Evolutionary conservation across 2,797 vertebrate genomes (phyloP).

Genomic region (Calcarius lapponicus): DNA sequence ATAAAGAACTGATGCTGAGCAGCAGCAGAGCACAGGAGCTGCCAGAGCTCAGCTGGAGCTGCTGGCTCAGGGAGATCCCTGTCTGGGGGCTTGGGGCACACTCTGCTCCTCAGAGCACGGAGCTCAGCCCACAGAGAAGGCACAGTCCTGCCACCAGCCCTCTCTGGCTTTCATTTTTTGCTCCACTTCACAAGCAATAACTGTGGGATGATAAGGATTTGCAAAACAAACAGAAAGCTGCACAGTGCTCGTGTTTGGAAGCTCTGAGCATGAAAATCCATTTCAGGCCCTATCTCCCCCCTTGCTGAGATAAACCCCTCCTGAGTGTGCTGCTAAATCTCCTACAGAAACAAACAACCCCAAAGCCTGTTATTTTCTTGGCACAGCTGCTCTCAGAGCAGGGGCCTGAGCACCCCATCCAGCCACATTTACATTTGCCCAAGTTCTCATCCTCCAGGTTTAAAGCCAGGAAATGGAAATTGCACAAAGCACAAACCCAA

Average conservation of each 20-base stretch:
- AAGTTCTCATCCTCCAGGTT: neutral
- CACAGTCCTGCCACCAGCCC: neutral
- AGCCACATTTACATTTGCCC: neutral
- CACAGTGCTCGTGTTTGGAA: conserved; percentile 59
- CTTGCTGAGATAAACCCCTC: conserved; percentile 48
- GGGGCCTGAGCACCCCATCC: conserved; percentile 2
- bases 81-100: neutral
- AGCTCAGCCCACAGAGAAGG: neutral
- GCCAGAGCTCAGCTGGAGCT: neutral
- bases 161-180: conserved; percentile 12
- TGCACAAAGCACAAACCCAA: accelerated
- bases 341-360: conserved; percentile 17
- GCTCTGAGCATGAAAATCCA: conserved; percentile 74
- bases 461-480: neutral
- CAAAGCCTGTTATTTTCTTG: conserved; percentile 62
- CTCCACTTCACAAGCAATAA: conserved; percentile 70
- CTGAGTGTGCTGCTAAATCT: conserved; percentile 21
- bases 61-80: neutral
- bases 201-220: conserved; percentile 68
- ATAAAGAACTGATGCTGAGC: neutral
- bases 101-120: neutral
- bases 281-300: conserved; percentile 63
- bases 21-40: neutral
- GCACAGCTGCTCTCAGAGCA: conserved; percentile 42
- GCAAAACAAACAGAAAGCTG: conserved; percentile 71